phyloP scores from a whole-genome alignment of 2,888 invertebrate genomes.

The Lamproptera curius region DNA sequence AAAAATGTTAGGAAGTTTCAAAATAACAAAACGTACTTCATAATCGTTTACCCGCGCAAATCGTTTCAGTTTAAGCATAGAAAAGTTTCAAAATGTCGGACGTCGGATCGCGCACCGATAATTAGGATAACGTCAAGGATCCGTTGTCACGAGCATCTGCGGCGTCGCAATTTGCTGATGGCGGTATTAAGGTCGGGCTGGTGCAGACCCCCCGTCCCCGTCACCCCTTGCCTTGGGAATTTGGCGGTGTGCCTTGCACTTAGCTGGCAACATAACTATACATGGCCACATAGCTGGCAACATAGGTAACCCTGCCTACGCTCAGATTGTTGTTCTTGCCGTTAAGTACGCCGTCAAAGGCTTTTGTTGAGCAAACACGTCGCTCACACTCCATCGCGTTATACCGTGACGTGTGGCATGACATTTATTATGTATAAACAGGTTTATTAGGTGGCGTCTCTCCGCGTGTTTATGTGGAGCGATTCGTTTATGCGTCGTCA shows the following conservation, averaged over 20 bases:
- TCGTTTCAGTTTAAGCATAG: too few species aligned
- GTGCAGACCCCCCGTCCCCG: constrained; percentile 51
- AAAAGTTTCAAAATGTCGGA: background rate
- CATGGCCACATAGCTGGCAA: constrained; percentile 34
- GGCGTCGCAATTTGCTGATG: constrained; percentile 76
- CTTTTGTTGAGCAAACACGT: constrained; percentile 21
- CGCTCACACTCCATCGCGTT: constrained; percentile 21
- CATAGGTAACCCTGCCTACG: constrained; percentile 20
- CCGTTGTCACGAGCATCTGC: constrained; percentile 30
- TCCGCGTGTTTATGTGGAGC: constrained; percentile 11
- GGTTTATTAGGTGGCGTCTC: constrained; percentile 13
- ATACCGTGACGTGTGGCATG: constrained; percentile 9
- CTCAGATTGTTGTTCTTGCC: constrained; percentile 27
- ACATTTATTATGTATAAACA: constrained; percentile 20
- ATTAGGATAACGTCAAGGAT: background rate
- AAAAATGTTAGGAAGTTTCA: too few species aligned
- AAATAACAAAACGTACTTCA: too few species aligned
- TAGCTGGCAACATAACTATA: constrained; percentile 20
- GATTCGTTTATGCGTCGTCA: constrained; percentile 25
- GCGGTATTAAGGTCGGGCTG: constrained; percentile 66
- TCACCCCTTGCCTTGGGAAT: constrained; percentile 58
- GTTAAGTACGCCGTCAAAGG: constrained; percentile 23
- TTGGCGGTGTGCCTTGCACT: constrained; percentile 68
- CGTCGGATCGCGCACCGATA: background rate
- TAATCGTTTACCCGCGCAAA: too few species aligned